These are phyloP conservation scores for Selene dorsalis DNA, from an alignment of 2,797 vertebrate genomes.

Conservation along the genomic window DNA sequence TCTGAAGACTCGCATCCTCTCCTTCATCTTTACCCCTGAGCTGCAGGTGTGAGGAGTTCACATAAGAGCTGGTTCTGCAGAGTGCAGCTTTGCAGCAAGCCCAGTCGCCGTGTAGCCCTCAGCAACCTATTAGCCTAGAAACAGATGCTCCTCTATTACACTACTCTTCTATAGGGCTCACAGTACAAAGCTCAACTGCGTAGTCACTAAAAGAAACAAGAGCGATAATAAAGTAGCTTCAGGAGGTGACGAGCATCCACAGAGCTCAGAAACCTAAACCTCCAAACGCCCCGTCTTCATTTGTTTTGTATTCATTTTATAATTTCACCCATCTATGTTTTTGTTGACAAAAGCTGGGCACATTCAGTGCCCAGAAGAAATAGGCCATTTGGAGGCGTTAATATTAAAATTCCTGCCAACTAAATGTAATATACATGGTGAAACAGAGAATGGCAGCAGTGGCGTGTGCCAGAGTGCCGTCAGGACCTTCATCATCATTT, in stretches of 20 bases:
- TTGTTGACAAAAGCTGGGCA: slow-evolving; percentile 4
- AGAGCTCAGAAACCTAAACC: slow-evolving; percentile 18
- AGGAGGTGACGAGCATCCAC: slow-evolving; percentile 28
- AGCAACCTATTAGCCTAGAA: slow-evolving; percentile 68
- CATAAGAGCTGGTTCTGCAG: slow-evolving; percentile 41
- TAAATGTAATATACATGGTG: slow-evolving; percentile 21
- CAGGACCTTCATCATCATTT: no score
- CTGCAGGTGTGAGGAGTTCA: slow-evolving; percentile 41
- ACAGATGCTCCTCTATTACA: slow-evolving; percentile 38
- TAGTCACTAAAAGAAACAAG: not conserved
- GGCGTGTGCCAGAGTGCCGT: slow-evolving; percentile 23
- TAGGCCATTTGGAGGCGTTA: slow-evolving; percentile 37
- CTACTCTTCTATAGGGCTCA: slow-evolving; percentile 19
- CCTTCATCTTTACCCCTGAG: slow-evolving; percentile 1
- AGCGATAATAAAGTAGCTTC: slow-evolving; percentile 30
- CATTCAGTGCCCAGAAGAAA: slow-evolving; percentile 27
- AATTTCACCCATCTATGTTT: slow-evolving; percentile 7
- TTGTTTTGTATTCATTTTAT: slow-evolving; percentile 15
- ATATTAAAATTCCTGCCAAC: slow-evolving; percentile 46
- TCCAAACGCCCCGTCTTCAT: not conserved
- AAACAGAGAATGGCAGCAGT: slow-evolving; percentile 27
- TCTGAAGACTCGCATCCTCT: slow-evolving; percentile 32
- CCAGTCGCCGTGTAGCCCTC: slow-evolving; percentile 40
- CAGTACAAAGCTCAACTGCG: slow-evolving; percentile 29
- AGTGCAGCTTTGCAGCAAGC: slow-evolving; percentile 41